These are phyloP conservation scores for Anoplophora glabripennis DNA, from an alignment of 1,140 invertebrate genomes.

Conservation along the genomic window DNA sequence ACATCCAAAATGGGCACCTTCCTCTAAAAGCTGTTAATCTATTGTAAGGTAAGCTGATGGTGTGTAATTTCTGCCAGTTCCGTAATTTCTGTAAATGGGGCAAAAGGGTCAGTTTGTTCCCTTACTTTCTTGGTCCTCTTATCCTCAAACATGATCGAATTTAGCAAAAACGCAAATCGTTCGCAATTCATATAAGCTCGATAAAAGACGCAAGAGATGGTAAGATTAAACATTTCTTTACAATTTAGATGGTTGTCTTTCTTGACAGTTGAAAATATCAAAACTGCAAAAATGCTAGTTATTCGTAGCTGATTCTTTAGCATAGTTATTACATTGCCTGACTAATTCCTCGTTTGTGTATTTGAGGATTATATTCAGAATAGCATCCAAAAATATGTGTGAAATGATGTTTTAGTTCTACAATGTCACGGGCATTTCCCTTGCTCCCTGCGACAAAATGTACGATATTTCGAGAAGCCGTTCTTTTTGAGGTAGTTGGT, in stretches of 20 bases:
- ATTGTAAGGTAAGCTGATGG: constrained; percentile 14
- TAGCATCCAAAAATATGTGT: constrained; percentile 20
- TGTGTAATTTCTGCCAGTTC: constrained; percentile 25
- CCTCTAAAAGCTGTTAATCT: constrained; percentile 33
- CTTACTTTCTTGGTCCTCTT: constrained; percentile 27
- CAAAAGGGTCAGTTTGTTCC: constrained; percentile 38
- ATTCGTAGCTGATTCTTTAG: constrained; percentile 19
- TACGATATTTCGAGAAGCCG: constrained; percentile 17
- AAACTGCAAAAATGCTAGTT: constrained; percentile 27
- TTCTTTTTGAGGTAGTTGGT: constrained; percentile 16
- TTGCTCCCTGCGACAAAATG: constrained; percentile 21
- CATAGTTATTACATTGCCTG: constrained; percentile 16
- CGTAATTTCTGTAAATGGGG: constrained; percentile 40
- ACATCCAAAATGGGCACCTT: constrained; percentile 33
- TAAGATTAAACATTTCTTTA: too few relatives aligned
- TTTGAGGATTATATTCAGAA: constrained; percentile 19
- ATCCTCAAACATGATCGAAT: constrained; percentile 42
- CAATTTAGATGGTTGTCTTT: too few relatives aligned
- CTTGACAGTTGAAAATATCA: too few relatives aligned
- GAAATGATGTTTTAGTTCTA: constrained; percentile 12
- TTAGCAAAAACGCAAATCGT: too few relatives aligned
- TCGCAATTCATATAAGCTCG: too few relatives aligned
- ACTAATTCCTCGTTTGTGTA: constrained; percentile 23
- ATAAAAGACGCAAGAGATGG: too few relatives aligned
- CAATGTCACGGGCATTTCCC: constrained; percentile 16